Base-by-base conservation (phyloP, 1,140 invertebrate genomes). In the Aphelenchoides fujianensis region DNA sequence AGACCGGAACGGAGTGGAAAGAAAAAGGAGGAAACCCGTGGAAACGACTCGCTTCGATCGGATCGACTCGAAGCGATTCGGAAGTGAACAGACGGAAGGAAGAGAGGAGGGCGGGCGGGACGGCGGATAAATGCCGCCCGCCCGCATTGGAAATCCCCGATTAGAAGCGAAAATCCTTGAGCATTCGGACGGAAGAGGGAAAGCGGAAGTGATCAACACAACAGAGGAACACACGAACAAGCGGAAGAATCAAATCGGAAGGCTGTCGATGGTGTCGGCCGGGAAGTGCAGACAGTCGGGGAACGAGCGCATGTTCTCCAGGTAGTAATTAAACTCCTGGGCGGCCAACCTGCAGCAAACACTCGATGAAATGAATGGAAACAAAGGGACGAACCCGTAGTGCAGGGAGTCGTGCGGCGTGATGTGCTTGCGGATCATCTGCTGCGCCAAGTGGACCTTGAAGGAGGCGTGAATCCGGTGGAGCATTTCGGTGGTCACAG, bases 401-500 rank as follows among this genome's bases (percentile, higher is more conserved):
- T 95, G 92, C 0, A 95, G 94, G 35, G 94, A 93, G 52, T 94
- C 94, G 86, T 97, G 93, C 79, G 94, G 95, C 28, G 90, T 89
- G 72, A 97, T 92, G 83, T 93, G 92, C 86, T 95, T 90, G 84
- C 90, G 91, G 0, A 89, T 79, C 68, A 97, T 85, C 80, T 94
- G 92, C 77, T 93, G 89, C 84, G 90, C 87, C 71, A 97, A 86
- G 79, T 91, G 90, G 73, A 90, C 89, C 86, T 95, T 95, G 78
- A 97, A 94, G 68, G 90, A 90, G 74, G 89, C 88, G 86, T 96
- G 92, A 27, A 96, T 90, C 79, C 89, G 89, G 68, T 89, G 88
- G 84, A 95, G 95, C 61, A 97, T 71, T 77, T 87, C 85, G 78
- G 82, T 80, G 53, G 86, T 82, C 69, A 86, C 84, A 36, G 80